Percentiles rank a stretch among this genome's conserved stretches.
phyloP scores from a whole-genome alignment of 2,888 invertebrate genomes.

The Cremastobaeus sp. region DNA sequence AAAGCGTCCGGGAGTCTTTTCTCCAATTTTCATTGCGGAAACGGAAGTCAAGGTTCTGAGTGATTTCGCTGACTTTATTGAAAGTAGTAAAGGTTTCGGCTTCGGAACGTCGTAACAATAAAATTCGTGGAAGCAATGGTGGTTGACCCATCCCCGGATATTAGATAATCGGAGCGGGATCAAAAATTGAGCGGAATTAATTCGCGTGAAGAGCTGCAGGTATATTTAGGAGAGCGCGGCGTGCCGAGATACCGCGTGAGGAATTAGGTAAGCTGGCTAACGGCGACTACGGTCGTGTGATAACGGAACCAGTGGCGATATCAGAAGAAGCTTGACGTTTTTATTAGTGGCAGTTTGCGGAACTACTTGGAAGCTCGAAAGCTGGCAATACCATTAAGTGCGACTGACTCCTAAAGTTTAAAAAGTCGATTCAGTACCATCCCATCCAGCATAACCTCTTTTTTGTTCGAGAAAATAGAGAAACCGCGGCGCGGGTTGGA shows the following conservation, averaged over 20 bases:
- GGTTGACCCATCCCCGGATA: slow-evolving; percentile 12
- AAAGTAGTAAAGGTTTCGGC: neutral
- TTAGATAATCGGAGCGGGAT: slow-evolving; percentile 35
- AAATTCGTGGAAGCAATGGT: slow-evolving; percentile 12
- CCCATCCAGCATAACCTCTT: slow-evolving; percentile 54
- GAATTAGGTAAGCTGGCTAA: slow-evolving; percentile 46
- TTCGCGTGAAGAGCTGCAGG: slow-evolving; percentile 27
- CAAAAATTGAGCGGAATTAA: slow-evolving; percentile 39
- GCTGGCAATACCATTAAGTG: slow-evolving; percentile 71
- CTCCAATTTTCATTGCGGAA: neutral
- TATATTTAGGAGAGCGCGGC: slow-evolving; percentile 6
- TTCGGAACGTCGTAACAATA: slow-evolving; percentile 21
- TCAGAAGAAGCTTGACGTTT: slow-evolving; percentile 62
- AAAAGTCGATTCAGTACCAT: slow-evolving; percentile 69
- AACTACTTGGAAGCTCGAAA: slow-evolving; percentile 63
- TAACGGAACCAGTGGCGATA: slow-evolving; percentile 39
- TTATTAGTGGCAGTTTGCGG: slow-evolving; percentile 65
- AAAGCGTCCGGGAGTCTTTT: neutral
- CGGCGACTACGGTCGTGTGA: slow-evolving; percentile 26
- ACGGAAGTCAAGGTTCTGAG: no score
- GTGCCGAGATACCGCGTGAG: slow-evolving; percentile 41
- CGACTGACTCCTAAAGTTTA: slow-evolving; percentile 65
- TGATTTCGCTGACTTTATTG: no score
- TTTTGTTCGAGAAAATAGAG: slow-evolving; percentile 24
- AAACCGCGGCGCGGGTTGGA: no score